Evolutionary conservation across 2,113 vertebrate species (phyloP), one percentile per base, ranked within the genome.

Genomic region (Indicator maculatus): DNA sequence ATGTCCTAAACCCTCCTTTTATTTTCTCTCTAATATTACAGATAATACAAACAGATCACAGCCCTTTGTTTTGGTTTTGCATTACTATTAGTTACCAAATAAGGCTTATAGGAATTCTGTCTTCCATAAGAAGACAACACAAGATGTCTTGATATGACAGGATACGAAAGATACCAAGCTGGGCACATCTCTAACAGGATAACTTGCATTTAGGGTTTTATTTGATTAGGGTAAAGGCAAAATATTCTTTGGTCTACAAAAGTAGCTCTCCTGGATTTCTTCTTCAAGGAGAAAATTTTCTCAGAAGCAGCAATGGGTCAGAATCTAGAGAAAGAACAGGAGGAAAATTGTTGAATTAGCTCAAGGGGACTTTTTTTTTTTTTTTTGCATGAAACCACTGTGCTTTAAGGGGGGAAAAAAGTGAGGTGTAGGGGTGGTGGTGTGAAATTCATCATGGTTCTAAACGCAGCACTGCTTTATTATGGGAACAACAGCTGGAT

Each of bases 401-500:
- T 82, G 31, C 23, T 85, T 80, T 39, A 6, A 12, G 4, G 16
- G 23, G 30, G 36, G 38, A 31, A 56, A 23, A 69, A 47, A 20
- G 5, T 6, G 1, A 8, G 2, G 21, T 50, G 11, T 12, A 21
- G 17, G 17, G 8, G 12, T 24, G 47, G 47, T 50, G 47, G 47
- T 50, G 55, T 56, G 31, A 33, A 95, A 86, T 83, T 83, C 31
- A 64, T 82, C 36, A 28, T 58, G 19, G 12, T 66, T 87, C 91
- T 74, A 84, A 76, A 74, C 56, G 81, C 58, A 93, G 70, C 33
- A n/a, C 30, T 86, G 28, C 74, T 88, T 96, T 95, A 93, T 90
- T 97, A 90, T 81, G 83, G 69, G 41, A 93, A 81, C 59, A 79
- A 86, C 70, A 95, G 47, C 83, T 95, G 89, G 83, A 93, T 89